These are phyloP conservation scores for Oxystoma pomonae DNA, from an alignment of 2,888 invertebrate genomes.

Conservation along the genomic window DNA sequence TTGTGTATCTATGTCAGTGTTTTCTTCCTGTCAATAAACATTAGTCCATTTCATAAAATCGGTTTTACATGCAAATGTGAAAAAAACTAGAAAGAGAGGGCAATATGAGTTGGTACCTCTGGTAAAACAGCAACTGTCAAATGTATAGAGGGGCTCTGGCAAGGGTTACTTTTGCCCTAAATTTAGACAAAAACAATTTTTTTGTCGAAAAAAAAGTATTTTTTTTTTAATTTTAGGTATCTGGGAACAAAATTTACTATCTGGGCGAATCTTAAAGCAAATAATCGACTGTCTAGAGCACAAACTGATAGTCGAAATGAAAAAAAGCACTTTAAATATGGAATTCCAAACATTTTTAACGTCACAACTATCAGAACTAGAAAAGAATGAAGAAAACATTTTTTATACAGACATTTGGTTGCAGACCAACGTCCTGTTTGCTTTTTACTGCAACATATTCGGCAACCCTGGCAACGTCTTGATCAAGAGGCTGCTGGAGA, in stretches of 20 bases:
- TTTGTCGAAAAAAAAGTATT: no score
- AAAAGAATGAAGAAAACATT: conserved; percentile 55
- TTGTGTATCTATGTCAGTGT: no score
- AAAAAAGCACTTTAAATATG: conserved; percentile 44
- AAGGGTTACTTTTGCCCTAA: no score
- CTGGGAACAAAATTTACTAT: neutral
- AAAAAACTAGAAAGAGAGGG: no score
- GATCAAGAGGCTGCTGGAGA: conserved; percentile 67
- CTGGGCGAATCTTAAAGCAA: neutral
- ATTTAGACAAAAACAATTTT: no score
- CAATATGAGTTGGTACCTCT: no score
- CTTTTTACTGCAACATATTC: conserved; percentile 67
- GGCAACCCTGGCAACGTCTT: conserved; percentile 73
- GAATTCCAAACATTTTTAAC: conserved; percentile 67
- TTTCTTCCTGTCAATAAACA: no score
- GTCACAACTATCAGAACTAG: conserved; percentile 59
- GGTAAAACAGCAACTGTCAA: no score
- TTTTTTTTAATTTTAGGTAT: neutral
- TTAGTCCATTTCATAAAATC: no score
- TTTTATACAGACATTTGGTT: conserved; percentile 57
- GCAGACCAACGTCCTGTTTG: conserved; percentile 64
- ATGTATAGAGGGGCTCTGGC: no score
- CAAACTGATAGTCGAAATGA: conserved; percentile 34
- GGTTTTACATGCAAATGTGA: no score
- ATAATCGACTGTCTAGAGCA: conserved; percentile 34